Conservation (phyloP, 2,113 vertebrate species). For the Ctenomys sociabilis region DNA sequence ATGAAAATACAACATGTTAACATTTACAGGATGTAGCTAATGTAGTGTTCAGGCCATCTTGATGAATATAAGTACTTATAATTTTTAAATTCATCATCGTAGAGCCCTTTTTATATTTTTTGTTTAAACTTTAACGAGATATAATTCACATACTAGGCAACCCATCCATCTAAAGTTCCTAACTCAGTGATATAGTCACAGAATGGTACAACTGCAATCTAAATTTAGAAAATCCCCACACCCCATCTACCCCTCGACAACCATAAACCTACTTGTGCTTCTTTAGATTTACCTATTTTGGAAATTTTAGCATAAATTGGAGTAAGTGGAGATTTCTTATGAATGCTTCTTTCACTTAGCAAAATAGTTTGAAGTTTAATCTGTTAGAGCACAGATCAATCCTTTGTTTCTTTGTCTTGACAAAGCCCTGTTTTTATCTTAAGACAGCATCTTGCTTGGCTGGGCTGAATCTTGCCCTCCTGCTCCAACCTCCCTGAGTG, state of each 20-base stretch:
- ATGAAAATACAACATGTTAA: too few species aligned
- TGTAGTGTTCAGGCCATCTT: too few species aligned
- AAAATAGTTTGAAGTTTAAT: too few species aligned
- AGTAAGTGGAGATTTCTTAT: too few species aligned
- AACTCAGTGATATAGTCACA: background rate
- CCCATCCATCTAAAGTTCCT: background rate
- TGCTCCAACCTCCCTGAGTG: background rate
- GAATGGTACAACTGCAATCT: background rate
- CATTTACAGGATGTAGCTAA: too few species aligned
- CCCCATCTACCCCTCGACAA: background rate
- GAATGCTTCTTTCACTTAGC: too few species aligned
- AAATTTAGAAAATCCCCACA: background rate
- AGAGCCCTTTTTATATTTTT: background rate
- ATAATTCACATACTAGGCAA: background rate
- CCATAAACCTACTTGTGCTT: slow-evolving; percentile 29
- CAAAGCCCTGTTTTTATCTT: background rate
- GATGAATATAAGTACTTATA: too few species aligned
- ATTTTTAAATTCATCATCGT: background rate
- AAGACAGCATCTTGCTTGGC: background rate
- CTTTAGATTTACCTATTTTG: background rate
- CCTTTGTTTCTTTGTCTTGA: too few species aligned
- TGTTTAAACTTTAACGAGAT: background rate
- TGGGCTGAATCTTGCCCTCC: background rate
- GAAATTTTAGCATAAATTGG: too few species aligned
- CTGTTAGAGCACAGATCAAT: too few species aligned